Conservation (phyloP, 2,797 vertebrate species). For the Dallia pectoralis region DNA sequence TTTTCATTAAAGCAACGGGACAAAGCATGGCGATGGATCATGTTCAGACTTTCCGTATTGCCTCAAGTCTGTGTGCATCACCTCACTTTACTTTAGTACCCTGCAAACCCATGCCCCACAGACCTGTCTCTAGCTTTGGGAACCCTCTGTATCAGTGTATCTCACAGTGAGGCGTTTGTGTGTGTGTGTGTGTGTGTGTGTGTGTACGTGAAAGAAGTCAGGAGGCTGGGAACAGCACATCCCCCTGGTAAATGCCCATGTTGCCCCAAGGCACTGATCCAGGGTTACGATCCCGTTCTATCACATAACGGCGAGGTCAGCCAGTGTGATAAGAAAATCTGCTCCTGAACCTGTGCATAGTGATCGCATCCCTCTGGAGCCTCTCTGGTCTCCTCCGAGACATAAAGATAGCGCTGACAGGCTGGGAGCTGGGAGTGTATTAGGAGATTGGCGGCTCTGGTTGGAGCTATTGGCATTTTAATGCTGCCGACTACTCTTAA, state of each 20-base stretch:
- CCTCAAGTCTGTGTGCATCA: not conserved
- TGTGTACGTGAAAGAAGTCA: constrained; percentile 9
- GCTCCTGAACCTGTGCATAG: constrained; percentile 52
- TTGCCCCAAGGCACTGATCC: constrained; percentile 55
- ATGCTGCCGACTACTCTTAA: constrained; percentile 52
- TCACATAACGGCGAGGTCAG: constrained; percentile 64
- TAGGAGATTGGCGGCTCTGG: constrained; percentile 32
- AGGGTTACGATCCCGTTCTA: constrained; percentile 65
- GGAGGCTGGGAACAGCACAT: constrained; percentile 52
- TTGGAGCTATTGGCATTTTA: constrained; percentile 60
- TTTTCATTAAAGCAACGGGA: not conserved
- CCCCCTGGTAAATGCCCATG: constrained; percentile 51
- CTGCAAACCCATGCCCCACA: too few species aligned
- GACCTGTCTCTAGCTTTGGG: constrained; percentile 5
- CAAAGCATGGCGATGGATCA: not conserved
- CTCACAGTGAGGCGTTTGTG: not conserved
- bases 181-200: not conserved
- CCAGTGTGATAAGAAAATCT: constrained; percentile 54
- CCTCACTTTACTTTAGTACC: not conserved
- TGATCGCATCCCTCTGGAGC: constrained; percentile 55
- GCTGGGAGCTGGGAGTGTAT: constrained; percentile 37
- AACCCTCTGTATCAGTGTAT: constrained; percentile 10
- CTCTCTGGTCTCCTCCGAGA: constrained; percentile 53
- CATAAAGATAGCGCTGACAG: constrained; percentile 53
- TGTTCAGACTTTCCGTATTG: not conserved